Base-by-base conservation (phyloP, 2,888 invertebrate genomes). In the Ophraella communa region DNA sequence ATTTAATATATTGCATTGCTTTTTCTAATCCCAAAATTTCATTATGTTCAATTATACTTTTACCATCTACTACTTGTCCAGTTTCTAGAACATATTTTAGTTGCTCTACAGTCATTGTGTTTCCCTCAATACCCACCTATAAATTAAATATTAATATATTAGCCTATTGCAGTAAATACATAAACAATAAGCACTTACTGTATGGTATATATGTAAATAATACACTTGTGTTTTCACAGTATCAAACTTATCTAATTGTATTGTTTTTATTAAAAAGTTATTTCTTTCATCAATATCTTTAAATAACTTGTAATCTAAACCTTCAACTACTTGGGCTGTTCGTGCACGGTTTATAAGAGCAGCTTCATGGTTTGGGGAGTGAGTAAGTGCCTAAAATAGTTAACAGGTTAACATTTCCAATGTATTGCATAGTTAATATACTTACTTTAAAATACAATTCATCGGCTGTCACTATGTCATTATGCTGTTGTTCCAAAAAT, bases 21-120 rank as follows among this genome's bases (percentile, higher is more conserved):
- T 95, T 89, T 82, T 98, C 97, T 78, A 98, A 84, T 24, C 95
- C 95, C 45, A 98, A 83, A 74, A 98, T 95, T 85, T 98, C 98
- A 85, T 98, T 98, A 80, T 98, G 98, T 78, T 98, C 98, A 73
- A 94, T 89, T 54, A 98, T 90, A 78, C 96, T 96, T 82, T 98
- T 98, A 0, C 95, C 94, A 55, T 89, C 89, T 1, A 96, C 92
- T 0, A 91, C 93, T 76, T 93, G 87, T 45, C 92, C 87, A 0
- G 97, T 98, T 83, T 98, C 98, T 20, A 98, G 85, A 66, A 98
- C 90, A 63, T 92, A 92, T 70, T 96, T 86, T 0, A 98, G 94
- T 81, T 98, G 95, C 20, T 92, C 90, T 44, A 98, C 84, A 2
- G 94, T 93, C 91, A 99, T 94, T 0, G 98, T 98, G 79, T 98